Evolutionary conservation across 2,888 invertebrate genomes (phyloP).

Genomic region (Mactromeris polynyma): DNA sequence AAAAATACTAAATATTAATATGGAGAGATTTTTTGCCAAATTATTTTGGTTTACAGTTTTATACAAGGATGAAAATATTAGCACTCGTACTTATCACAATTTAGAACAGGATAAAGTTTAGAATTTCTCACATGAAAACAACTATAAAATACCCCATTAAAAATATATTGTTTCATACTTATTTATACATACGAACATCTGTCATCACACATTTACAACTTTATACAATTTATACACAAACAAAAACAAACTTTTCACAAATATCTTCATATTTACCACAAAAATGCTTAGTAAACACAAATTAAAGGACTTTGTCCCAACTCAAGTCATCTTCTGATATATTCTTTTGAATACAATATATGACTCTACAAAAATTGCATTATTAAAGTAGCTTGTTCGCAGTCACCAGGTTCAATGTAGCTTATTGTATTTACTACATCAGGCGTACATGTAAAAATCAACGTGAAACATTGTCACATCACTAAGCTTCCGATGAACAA

Average conservation of each 20-base stretch:
- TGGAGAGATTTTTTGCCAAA: not conserved
- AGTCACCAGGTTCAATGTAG: not conserved
- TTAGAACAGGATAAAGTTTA: slow-evolving; percentile 22
- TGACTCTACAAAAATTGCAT: not conserved
- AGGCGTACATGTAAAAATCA: not conserved
- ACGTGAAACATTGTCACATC: not conserved
- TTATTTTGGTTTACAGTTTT: not conserved
- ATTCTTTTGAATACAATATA: not conserved
- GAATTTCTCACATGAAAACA: slow-evolving; percentile 14
- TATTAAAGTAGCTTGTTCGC: not conserved
- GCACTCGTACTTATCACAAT: slow-evolving; percentile 44
- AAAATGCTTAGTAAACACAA: slow-evolving; percentile 7
- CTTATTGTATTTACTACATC: not conserved
- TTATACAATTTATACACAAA: slow-evolving; percentile 37
- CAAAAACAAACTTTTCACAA: not conserved
- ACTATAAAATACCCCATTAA: slow-evolving; percentile 40
- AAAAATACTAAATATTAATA: not conserved
- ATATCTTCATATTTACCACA: slow-evolving; percentile 10
- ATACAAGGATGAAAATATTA: slow-evolving; percentile 22
- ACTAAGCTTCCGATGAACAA: not conserved
- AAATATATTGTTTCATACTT: slow-evolving; percentile 16
- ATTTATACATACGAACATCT: slow-evolving; percentile 15
- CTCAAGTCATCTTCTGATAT: not conserved
- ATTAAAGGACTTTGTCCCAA: slow-evolving; percentile 41
- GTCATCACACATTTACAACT: slow-evolving; percentile 23